Conservation (phyloP, 1,140 invertebrate genomes). For the Drusus annulatus region DNA sequence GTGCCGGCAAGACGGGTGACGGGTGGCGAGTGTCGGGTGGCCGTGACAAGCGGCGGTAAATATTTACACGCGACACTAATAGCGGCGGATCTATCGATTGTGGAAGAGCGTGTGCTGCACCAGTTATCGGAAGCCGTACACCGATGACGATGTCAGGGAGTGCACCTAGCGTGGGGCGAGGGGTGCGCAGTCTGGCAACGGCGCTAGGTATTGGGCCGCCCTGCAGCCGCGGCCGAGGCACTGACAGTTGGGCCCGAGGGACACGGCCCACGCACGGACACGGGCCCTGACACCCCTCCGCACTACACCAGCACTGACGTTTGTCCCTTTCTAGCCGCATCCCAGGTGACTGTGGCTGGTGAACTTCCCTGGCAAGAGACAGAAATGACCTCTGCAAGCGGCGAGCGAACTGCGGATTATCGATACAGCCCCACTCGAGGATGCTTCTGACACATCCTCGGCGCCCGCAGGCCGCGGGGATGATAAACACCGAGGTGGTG, state of each 20-base stretch:
- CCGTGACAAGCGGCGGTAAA: constrained; percentile 31
- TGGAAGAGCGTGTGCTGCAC: not conserved
- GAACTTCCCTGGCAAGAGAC: constrained; percentile 65
- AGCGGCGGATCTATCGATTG: constrained; percentile 23
- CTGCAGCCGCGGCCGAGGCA: not conserved
- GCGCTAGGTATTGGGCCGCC: constrained; percentile 56
- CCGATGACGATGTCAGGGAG: constrained; percentile 15
- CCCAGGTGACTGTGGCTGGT: constrained; percentile 68
- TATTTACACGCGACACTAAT: constrained; percentile 34
- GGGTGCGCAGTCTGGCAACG: constrained; percentile 63
- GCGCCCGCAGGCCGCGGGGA: not conserved
- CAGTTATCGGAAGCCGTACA: constrained; percentile 6
- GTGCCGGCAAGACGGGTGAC: not conserved
- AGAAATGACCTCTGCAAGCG: constrained; percentile 71
- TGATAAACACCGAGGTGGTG: constrained; percentile 49
- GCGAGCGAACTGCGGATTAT: constrained; percentile 63
- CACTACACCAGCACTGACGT: not conserved
- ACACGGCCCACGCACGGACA: constrained; percentile 48
- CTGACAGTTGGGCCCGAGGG: constrained; percentile 61
- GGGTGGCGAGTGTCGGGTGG: too few species aligned
- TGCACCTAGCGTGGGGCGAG: constrained; percentile 54
- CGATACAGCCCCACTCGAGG: constrained; percentile 64
- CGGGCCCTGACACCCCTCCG: not conserved
- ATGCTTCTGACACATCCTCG: constrained; percentile 58
- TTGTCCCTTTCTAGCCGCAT: constrained; percentile 60